Conservation (phyloP, 23 tunicate species). For the Halocynthia roretzi region DNA sequence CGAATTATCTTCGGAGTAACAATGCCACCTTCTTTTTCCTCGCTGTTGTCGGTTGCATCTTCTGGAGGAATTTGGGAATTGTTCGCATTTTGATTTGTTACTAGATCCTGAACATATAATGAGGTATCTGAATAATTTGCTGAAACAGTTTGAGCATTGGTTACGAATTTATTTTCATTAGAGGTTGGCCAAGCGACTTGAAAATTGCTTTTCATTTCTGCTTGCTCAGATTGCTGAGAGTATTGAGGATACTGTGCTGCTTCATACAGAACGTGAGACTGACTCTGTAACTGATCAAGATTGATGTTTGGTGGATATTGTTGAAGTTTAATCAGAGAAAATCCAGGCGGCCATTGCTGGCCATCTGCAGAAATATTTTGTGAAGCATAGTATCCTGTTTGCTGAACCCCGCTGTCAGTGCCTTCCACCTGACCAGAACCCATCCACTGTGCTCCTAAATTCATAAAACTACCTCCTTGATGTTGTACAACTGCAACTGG, state of each 20-base stretch:
- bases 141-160: neutral
- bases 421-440: neutral
- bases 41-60: neutral
- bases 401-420: neutral
- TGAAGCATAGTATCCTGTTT: neutral
- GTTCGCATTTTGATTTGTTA: neutral
- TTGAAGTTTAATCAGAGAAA: neutral
- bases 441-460: slow-evolving; percentile 3
- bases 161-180: neutral
- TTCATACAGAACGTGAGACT: slow-evolving; percentile 3
- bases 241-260: slow-evolving; percentile 3
- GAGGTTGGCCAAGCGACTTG: neutral
- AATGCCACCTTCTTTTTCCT: slow-evolving; percentile 16
- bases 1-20: slow-evolving; percentile 22
- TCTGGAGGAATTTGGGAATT: neutral
- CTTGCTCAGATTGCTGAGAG: neutral
- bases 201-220: neutral
- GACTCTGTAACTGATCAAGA: slow-evolving; percentile 17
- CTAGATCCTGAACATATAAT: neutral
- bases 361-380: neutral
- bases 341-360: neutral
- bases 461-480: slow-evolving; percentile 22
- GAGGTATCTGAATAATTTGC: neutral
- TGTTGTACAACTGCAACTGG: slow-evolving; percentile 65
- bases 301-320: slow-evolving; percentile 23